Evolutionary conservation across 2,888 invertebrate species (phyloP).

Genomic region (Tetranychus piercei): DNA sequence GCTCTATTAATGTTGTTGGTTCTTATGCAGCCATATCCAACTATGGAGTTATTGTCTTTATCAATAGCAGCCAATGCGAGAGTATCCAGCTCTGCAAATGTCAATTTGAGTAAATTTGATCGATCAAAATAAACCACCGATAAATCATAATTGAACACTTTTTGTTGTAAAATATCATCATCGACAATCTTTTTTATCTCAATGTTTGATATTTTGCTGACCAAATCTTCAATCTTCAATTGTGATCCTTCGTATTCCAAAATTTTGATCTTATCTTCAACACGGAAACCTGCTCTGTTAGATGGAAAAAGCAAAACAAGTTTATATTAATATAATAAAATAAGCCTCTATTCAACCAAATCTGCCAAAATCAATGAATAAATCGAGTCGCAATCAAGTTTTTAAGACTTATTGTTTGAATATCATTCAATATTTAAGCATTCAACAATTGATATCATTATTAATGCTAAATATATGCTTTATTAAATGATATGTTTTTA

Average conservation of each 20-base stretch:
- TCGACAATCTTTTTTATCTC: neutral
- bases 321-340: neutral
- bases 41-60: slow-evolving; percentile 17
- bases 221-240: slow-evolving; percentile 12
- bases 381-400: no score
- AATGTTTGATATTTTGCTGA: neutral
- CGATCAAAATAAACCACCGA: slow-evolving; percentile 16
- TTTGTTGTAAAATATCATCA: slow-evolving; percentile 1
- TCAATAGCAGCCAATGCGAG: slow-evolving; percentile 19
- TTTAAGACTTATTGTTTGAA: no score
- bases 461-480: no score
- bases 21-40: slow-evolving; percentile 23
- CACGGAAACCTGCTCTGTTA: slow-evolving; percentile 17
- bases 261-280: slow-evolving; percentile 13
- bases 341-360: no score
- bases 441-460: no score
- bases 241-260: slow-evolving; percentile 16
- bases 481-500: no score
- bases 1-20: slow-evolving; percentile 21
- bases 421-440: no score
- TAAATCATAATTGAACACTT: slow-evolving; percentile 17
- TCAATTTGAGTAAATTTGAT: slow-evolving; percentile 12
- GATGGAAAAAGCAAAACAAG: neutral
- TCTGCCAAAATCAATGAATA: no score
- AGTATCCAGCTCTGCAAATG: slow-evolving; percentile 16